Percentiles rank a stretch among this genome's conserved stretches.
Conservation (phyloP, 2,797 vertebrate species). For the Melanotaenia maccullochi region DNA sequence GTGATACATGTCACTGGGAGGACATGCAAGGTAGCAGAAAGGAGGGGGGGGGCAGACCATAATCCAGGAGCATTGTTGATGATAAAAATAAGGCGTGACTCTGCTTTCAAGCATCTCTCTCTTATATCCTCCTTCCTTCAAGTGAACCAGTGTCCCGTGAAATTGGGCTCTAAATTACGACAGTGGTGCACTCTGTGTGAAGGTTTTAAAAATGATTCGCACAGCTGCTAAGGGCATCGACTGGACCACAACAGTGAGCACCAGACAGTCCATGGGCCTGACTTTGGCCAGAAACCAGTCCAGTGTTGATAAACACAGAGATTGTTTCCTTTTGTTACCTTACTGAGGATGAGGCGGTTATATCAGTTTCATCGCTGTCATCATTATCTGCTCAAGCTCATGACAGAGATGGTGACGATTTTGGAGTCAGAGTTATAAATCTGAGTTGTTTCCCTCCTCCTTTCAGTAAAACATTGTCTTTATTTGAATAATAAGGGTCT, state of each 20-base stretch:
- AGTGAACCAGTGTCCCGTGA: constrained; percentile 93
- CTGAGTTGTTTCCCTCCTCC: constrained; percentile 34
- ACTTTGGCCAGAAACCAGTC: constrained; percentile 36
- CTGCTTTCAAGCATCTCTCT: constrained; percentile 78
- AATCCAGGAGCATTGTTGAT: constrained; percentile 67
- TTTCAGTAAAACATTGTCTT: constrained; percentile 46
- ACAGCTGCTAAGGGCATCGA: constrained; percentile 50
- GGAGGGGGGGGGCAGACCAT: constrained; percentile 45
- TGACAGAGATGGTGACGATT: constrained; percentile 65
- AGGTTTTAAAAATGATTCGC: constrained; percentile 68
- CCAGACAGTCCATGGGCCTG: constrained; percentile 21
- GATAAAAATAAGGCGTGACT: constrained; percentile 79
- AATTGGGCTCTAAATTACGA: constrained; percentile 92
- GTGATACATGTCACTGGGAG: constrained; percentile 23
- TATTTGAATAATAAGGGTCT: constrained; percentile 75
- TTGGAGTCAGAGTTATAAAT: constrained; percentile 61
- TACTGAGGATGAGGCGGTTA: constrained; percentile 30
- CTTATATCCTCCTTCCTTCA: constrained; percentile 81
- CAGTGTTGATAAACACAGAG: constrained; percentile 27
- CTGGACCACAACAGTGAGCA: constrained; percentile 58
- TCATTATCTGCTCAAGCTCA: constrained; percentile 49
- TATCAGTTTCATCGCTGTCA: constrained; percentile 59
- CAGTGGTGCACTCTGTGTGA: constrained; percentile 71
- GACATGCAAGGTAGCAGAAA: background rate
- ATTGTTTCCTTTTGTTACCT: constrained; percentile 44